Evolutionary conservation across 2,888 invertebrate species (phyloP), one percentile per base, ranked within the genome.

Genomic region (Apocheima hispidaria): DNA sequence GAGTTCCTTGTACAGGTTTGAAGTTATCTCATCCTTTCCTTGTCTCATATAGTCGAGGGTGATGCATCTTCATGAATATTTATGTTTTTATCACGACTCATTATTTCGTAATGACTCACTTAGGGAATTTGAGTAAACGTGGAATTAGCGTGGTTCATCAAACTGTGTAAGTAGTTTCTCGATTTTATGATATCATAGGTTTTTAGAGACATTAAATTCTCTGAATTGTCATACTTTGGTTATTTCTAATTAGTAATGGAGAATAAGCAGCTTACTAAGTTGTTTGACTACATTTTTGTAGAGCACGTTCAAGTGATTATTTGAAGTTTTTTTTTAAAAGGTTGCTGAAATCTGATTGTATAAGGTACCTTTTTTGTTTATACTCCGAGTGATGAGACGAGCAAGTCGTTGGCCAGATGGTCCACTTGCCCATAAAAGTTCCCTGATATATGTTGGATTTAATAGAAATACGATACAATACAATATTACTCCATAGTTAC

Each of bases 71-170:
- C 35, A 12, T 46, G 2, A 26, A 26, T 55, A 43, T 46, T 38
- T 30, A 38, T 55, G 20, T 33, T 4, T 40, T 40, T 16, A 40
- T 21, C 30, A 21, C 38, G 14, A 20, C 20, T 2, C 21, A 20
- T 10, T 26, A 16, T 14, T 58, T 54, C 41, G 14, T n/a, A 21
- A 28, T 59, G 55, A 55, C 16, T 55, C 41, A 30, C 48, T 46
- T 28, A 10, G 30, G 10, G 21, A 38, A 18, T 6, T 18, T 18
- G 10, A 12, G 23, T 23, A 4, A 43, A 43, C 23, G 7, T 9
- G 23, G 14, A 46, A 4, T 18, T 18, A 9, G 18, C 10, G 28
- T 26, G 43, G 14, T 3, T 28, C 0, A 35, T 40, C 4, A 30
- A 21, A 44, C 26, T 21, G 20, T 20, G 20, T 41, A 30, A 44